Base-by-base conservation (phyloP, 2,888 invertebrate genomes). In the Colostygia pectinataria region DNA sequence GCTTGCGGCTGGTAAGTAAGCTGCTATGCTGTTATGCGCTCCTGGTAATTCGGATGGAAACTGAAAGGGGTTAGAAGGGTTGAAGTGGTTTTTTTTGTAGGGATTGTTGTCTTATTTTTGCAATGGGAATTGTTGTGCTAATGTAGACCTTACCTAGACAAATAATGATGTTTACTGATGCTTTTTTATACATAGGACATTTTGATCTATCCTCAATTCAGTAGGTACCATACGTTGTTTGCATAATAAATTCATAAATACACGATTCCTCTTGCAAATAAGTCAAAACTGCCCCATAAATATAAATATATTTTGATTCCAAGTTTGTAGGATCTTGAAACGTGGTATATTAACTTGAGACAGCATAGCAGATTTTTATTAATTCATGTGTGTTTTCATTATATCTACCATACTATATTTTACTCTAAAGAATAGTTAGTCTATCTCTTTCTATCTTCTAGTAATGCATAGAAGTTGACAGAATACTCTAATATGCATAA, bases 1-100 rank as follows among this genome's bases (percentile, higher is more conserved):
- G 99, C 79, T 92, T 99, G 51, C 91, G 99, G 80, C 90, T 99
- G 92, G 97, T 95, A 80, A 91, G 93, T 84, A 6, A 20, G 43
- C 43, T 51, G 55, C 53, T 60, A 41, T 59, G 56, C 59, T 65
- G 55, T 59, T 60, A 57, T 53, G 46, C 20, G 5, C 12, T 31
- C 54, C 54, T 54, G 32, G 43, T 54, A 54, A 15, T n/a, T 34
- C 12, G 37, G 48, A 12, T 27, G 23, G 8, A 4, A 20, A 3
- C 4, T 28, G 10, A 32, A 33, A 29, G 37, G 36, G 41, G 13
- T 45, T 9, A 4, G 4, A 6, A 15, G 18, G 27, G 10, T 29
- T 18, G 9, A 5, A 8, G 25, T 7, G 20, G 24, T 2, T 13
- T 39, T 31, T 13, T 38, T 38, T 31, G 15, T 15, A 15, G 14